These are phyloP conservation scores for Trigoniulus corallinus DNA, from an alignment of 1,140 invertebrate species.

Conservation along the genomic window DNA sequence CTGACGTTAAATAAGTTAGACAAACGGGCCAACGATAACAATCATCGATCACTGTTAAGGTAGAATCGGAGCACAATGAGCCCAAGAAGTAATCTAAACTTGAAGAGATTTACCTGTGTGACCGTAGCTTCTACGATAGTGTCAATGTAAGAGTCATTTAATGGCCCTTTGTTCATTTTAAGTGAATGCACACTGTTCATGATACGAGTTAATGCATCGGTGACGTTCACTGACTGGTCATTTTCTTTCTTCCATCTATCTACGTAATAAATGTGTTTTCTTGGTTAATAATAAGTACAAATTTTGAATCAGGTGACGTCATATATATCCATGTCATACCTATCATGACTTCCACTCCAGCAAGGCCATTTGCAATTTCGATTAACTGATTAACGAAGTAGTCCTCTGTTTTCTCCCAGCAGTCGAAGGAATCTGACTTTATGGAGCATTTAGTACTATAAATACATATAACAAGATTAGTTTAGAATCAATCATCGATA, in stretches of 20 bases:
- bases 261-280: not conserved
- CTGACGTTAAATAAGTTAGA: no score
- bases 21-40: no score
- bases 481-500: no score
- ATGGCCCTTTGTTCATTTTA: not conserved
- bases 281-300: not conserved
- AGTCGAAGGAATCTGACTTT: not conserved
- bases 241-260: not conserved
- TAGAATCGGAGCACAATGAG: no score
- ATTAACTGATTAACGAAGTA: not conserved
- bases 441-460: not conserved
- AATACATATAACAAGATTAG: no score
- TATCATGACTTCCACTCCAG: conserved; percentile 3
- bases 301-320: not conserved
- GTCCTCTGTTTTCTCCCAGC: not conserved
- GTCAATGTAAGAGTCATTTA: not conserved
- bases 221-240: not conserved
- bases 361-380: not conserved
- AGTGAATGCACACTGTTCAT: not conserved
- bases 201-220: not conserved
- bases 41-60: no score
- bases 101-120: not conserved
- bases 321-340: not conserved
- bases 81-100: no score
- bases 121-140: not conserved